Base-by-base conservation (phyloP, 2,888 invertebrate genomes). In the Colostygia pectinataria region DNA sequence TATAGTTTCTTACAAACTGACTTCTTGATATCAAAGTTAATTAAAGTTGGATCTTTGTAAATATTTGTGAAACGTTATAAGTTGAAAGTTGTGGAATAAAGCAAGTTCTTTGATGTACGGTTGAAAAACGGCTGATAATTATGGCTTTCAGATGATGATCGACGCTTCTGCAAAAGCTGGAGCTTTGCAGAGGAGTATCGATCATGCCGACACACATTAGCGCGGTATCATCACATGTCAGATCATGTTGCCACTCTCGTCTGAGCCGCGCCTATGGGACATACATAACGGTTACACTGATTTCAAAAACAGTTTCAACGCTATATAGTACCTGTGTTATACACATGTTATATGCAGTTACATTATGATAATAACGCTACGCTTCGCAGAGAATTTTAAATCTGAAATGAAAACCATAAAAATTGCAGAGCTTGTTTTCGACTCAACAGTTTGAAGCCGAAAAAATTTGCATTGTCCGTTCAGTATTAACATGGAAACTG, bases 141-240 rank as follows among this genome's bases (percentile, higher is more conserved):
- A 20, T 6, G 20, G 20, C 1, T 6, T 4, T 9, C 18, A 15
- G 15, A 8, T 18, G 2, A 5, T 9, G 14, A 5, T 5, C 5
- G n/a, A 2, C 5, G 9, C 4, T 32, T n/a, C 2, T 18, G 5
- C n/a, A n/a, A 32, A 32, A 18, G 8, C 18, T 8, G 4, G 15
- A 29, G 18, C 39, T 15, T 38, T 44, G 57, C 63, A 63, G 61
- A 61, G 59, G 50, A 61, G 67, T 80, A 80, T 80, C 73, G 77
- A 80, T 84, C 76, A 75, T 67, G 67, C 65, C 64, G 63, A 63
- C 73, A 78, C 73, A 76, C 79, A 80, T 83, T 80, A 81, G 71
- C 64, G 67, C 68, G 81, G 84, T 85, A 81, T 65, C 74, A 82
- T 84, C 82, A 68, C 68, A 76, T 77, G 76, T 77, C 72, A 69